Evolutionary conservation across 2,888 invertebrate genomes (phyloP).

Genomic region (Drosophila differens): DNA sequence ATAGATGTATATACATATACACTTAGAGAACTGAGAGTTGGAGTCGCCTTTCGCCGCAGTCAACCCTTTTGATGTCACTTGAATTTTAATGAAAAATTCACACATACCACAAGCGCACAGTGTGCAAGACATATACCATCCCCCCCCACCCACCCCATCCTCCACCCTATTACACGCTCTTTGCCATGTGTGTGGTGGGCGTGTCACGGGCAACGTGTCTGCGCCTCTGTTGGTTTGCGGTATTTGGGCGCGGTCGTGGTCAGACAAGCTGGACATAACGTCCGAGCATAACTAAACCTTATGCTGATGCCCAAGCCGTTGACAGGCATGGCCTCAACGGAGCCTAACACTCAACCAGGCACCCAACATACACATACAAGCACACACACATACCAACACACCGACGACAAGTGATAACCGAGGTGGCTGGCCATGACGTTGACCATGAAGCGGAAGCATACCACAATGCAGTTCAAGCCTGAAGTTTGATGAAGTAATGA

Average conservation of each 20-base stretch:
- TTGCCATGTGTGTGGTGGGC: slow-evolving; percentile 26
- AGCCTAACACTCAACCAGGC: slow-evolving; percentile 12
- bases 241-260: slow-evolving; percentile 74
- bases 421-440: slow-evolving; percentile 60
- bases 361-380: slow-evolving; percentile 3
- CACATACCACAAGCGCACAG: slow-evolving; percentile 79
- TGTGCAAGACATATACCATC: slow-evolving; percentile 55
- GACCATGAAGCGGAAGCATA: slow-evolving; percentile 36
- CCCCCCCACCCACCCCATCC: neutral
- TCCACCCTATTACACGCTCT: slow-evolving; percentile 1
- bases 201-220: slow-evolving; percentile 58
- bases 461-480: slow-evolving; percentile 23
- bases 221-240: slow-evolving; percentile 56
- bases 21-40: slow-evolving; percentile 35
- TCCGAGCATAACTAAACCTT: slow-evolving; percentile 49
- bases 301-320: slow-evolving; percentile 54
- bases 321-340: slow-evolving; percentile 68
- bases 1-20: slow-evolving; percentile 13
- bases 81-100: slow-evolving; percentile 83
- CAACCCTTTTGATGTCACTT: slow-evolving; percentile 83
- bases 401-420: slow-evolving; percentile 13
- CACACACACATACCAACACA: neutral
- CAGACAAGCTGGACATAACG: slow-evolving; percentile 58
- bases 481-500: slow-evolving; percentile 50
- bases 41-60: slow-evolving; percentile 52